phyloP scores from a whole-genome alignment of 2,888 invertebrate genomes.

The Epistrophe grossulariae region DNA sequence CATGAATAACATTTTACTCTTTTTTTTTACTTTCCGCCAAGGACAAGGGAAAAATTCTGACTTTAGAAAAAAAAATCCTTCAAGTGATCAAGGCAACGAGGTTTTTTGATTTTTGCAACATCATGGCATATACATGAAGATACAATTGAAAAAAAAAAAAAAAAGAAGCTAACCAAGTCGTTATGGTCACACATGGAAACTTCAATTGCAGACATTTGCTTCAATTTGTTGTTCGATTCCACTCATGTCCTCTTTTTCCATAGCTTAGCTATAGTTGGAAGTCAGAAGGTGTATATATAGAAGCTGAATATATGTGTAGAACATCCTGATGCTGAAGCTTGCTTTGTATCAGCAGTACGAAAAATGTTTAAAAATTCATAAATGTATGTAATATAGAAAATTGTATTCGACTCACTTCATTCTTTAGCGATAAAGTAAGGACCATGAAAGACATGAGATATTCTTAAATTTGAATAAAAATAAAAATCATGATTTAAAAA shows the following conservation, averaged over 20 bases:
- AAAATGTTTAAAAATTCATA: conserved; percentile 27
- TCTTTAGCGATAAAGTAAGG: conserved; percentile 22
- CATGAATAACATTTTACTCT: conserved; percentile 15
- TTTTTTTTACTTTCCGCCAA: not conserved
- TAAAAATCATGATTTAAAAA: not conserved
- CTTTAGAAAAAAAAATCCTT: not conserved
- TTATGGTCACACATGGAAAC: conserved; percentile 32
- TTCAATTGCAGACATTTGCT: conserved; percentile 65
- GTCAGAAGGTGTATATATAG: not conserved
- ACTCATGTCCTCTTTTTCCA: not conserved
- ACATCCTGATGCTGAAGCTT: not conserved
- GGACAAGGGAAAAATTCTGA: not conserved
- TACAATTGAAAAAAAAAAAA: not conserved
- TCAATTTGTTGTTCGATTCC: conserved; percentile 47
- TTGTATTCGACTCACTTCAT: conserved; percentile 15
- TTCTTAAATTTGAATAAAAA: conserved; percentile 7
- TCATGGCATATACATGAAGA: conserved; percentile 6
- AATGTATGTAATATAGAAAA: conserved; percentile 31
- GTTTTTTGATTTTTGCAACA: conserved; percentile 38
- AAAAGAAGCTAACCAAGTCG: not conserved
- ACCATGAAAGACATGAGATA: conserved; percentile 35
- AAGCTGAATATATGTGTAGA: not conserved
- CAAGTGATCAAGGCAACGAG: conserved; percentile 37
- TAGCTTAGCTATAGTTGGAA: not conserved
- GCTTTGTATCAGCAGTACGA: conserved; percentile 2